Evolutionary conservation across 1,140 invertebrate genomes (phyloP), one percentile per base, ranked within the genome.

Genomic region (Sycobia sp.): DNA sequence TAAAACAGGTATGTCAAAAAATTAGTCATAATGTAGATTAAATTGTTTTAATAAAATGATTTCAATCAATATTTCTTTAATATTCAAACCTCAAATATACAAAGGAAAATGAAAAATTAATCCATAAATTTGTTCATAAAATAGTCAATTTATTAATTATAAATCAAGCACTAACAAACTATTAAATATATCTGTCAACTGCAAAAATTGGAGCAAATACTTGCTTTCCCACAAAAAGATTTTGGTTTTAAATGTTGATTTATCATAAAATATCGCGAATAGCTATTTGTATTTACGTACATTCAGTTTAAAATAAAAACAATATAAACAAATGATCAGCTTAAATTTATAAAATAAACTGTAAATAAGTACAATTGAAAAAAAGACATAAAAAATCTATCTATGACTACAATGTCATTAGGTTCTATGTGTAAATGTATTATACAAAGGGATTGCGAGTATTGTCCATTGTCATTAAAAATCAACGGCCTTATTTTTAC

Each of bases 1-100:
- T 11, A 91, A 86, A 79, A 91, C 89, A 53, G 82, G 84, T 10
- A 82, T 73, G 63, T 86, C 86, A 16, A 75, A 75, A 20, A 76
- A 82, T 63, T 86, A 83, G 76, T 41, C 41, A 41, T 32, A n/a
- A n/a, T n/a, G n/a, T n/a, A n/a, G n/a, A n/a, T n/a, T n/a, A 43
- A 44, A 25, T 32, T 22, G 32, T 60, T 60, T 1, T 39, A 41
- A 60, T 51, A 51, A 60, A 59, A 50, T 41, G 11, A 20, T 32
- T 50, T n/a, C 50, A 44, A 25, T 11, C 7, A 25, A 44, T 23
- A 20, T 29, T 58, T 46, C 34, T 25, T 44, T 44, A 13, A 23
- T 25, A 58, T 43, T 43, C 11, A 55, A 41, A 27, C 29, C 11
- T 39, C 13, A 39, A 25, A 25, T 38, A 39, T n/a, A n/a, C n/a